Conservation (phyloP, 2,797 vertebrate genomes). For the Champsocephalus esox region DNA sequence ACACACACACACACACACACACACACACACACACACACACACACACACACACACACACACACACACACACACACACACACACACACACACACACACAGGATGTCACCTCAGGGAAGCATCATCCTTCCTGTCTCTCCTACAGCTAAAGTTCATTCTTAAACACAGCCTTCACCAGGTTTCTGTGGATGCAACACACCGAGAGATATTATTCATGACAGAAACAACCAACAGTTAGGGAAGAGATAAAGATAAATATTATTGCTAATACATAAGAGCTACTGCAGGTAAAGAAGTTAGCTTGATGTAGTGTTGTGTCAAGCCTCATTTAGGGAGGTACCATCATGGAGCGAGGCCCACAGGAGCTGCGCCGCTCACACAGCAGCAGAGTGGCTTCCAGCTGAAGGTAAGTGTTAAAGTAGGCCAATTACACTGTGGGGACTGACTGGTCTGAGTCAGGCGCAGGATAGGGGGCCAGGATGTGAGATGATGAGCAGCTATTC, state of each 20-base stretch:
- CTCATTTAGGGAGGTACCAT: conserved; percentile 36
- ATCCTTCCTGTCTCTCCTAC: conserved; percentile 37
- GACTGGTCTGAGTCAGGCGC: conserved; percentile 68
- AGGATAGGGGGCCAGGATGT: conserved; percentile 79
- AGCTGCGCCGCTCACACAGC: conserved; percentile 46
- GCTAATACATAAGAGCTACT: not conserved
- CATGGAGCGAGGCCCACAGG: conserved; percentile 23
- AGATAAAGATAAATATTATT: not conserved
- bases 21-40: too few relatives aligned
- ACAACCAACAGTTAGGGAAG: not conserved
- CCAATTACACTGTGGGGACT: conserved; percentile 78
- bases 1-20: too few relatives aligned
- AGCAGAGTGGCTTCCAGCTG: conserved; percentile 49
- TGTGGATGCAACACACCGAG: conserved; percentile 8
- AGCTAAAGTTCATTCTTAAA: conserved; percentile 49
- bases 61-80: too few relatives aligned
- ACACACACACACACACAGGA: conserved; percentile 1
- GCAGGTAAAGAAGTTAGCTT: not conserved
- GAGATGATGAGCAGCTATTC: conserved; percentile 76
- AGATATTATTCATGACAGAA: conserved; percentile 5
- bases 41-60: too few relatives aligned
- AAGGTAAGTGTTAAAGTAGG: conserved; percentile 82
- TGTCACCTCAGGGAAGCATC: conserved; percentile 35
- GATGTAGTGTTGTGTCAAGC: conserved; percentile 5
- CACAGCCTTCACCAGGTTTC: conserved; percentile 10